Base-by-base conservation (phyloP, 2,113 vertebrate species). In the Piprites chloris region DNA sequence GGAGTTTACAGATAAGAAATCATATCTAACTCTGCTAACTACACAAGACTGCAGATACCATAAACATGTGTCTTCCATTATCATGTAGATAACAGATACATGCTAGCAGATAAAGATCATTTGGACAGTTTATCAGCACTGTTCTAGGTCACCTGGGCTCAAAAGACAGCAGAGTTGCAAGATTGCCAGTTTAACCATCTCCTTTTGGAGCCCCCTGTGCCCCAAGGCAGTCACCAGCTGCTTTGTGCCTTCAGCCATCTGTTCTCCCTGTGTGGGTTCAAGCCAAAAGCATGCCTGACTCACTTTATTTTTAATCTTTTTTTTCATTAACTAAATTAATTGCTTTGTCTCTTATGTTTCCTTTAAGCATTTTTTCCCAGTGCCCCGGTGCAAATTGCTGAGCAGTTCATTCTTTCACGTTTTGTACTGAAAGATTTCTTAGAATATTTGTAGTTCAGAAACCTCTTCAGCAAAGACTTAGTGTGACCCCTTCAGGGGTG, bases 171-270 rank as follows among this genome's bases (percentile, higher is more conserved):
- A 5, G 22, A 59, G 24, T 53, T 91, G 50, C 55, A 96, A 52
- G 59, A 44, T 15, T 90, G 79, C 71, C 59, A 47, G 35, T 92
- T 91, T 94, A 28, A 55, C 59, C 39, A 28, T 73, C 44, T 91
- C 42, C 37, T 85, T 55, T 79, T 55, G 72, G 72, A 94, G 47
- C 22, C 68, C 50, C 39, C n/a, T 71, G 52, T 69, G 65, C 65
- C 79, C 78, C 6, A 20, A 71, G 85, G 94, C 67, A 56, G 62
- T 80, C 78, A 93, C 71, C 91, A 91, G 90, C 85, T 97, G 93
- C 93, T 90, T 67, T 47, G 6, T 88, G 82, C 85, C 63, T 83
- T 88, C 15, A 28, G 58, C 95, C 94, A 91, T 96, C 85, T 97
- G 95, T 85, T 93, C 85, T 95, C 63, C 58, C 55, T 52, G 2